Base-by-base conservation (phyloP, 2,888 invertebrate species). In the Lydus trimaculatus region DNA sequence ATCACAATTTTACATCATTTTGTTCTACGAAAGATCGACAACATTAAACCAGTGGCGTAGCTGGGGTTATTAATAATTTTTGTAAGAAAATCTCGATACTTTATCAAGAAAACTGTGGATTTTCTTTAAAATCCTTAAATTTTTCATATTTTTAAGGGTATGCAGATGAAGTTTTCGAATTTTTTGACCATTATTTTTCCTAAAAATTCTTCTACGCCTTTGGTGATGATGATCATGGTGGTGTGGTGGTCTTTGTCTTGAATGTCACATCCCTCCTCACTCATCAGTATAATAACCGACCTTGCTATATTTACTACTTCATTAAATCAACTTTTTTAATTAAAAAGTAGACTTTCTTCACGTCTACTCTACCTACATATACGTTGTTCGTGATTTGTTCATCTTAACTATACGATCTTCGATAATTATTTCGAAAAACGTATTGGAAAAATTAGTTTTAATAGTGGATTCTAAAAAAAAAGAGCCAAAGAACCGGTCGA, bases 401-500 rank as follows among this genome's bases (percentile, higher is more conserved):
- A 20, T 63, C 63, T 39, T 8, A 20, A 17, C 36, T 31, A 61
- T n/a, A n/a, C n/a, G 25, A 28, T 6, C 31, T 52, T 64, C 61
- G 7, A 31, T 61, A 23, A 25, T 9, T 31, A 17, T 56, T 58
- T 64, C 20, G 17, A 59, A 59, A 48, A 62, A 61, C 67, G 71
- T 71, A 61, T 61, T 66, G 60, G 61, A 64, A 71, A 63, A 68
- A 64, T 66, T 58, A 63, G 58, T 61, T 48, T 71, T 70, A 65
- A 71, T 64, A 72, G 70, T 65, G 67, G 67, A 71, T 60, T n/a
- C n/a, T 64, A 64, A 72, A 73, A 75, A 78, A 72, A 76, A 74
- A 69, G 61, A 71, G 58, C 28, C 1, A 28, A 71, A 69, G 77
- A 78, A 78, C 81, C 79, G 83, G 82, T 82, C 81, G 80, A 83